Conservation (phyloP, 2,797 vertebrate species). For the Hephaestus fuliginosus region DNA sequence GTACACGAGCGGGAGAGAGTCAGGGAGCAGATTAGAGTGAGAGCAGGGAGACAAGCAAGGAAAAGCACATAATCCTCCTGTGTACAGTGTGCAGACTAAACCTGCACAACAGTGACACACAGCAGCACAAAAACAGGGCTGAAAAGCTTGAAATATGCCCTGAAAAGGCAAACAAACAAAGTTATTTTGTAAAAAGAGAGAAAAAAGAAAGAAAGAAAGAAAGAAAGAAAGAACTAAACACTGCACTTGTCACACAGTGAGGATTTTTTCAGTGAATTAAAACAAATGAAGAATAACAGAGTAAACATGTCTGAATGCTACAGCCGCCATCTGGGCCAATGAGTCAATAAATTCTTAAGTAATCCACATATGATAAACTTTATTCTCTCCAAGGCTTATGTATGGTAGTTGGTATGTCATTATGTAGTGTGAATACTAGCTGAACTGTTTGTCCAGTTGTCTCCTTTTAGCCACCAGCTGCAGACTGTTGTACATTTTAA, state of each 20-base stretch:
- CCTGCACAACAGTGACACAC: conserved; percentile 65
- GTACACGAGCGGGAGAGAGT: conserved; percentile 53
- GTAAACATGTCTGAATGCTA: conserved; percentile 34
- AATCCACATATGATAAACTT: conserved; percentile 39
- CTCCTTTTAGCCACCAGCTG: conserved; percentile 48
- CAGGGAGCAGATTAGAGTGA: conserved; percentile 69
- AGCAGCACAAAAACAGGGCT: conserved; percentile 54
- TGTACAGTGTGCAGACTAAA: conserved; percentile 69
- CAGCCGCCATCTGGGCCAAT: conserved; percentile 46
- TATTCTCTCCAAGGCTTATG: conserved; percentile 32
- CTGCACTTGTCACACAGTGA: conserved; percentile 5
- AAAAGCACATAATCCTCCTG: conserved; percentile 75
- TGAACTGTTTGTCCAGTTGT: conserved; percentile 39
- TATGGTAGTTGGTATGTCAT: conserved; percentile 33
- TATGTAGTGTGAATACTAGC: conserved; percentile 34
- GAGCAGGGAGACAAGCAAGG: conserved; percentile 65
- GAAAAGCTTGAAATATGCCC: conserved; percentile 47
- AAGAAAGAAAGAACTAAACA: conserved; percentile 16
- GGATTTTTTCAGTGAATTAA: conserved; percentile 32
- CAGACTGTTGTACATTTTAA: conserved; percentile 46
- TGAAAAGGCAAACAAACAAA: conserved; percentile 45
- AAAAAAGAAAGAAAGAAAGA: conserved; percentile 28
- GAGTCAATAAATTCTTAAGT: conserved; percentile 26
- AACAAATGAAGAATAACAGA: conserved; percentile 27
- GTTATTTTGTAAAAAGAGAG: conserved; percentile 23